These are phyloP conservation scores for Camelus dromedarius DNA, from an alignment of 2,113 vertebrate species.

Conservation along the genomic window DNA sequence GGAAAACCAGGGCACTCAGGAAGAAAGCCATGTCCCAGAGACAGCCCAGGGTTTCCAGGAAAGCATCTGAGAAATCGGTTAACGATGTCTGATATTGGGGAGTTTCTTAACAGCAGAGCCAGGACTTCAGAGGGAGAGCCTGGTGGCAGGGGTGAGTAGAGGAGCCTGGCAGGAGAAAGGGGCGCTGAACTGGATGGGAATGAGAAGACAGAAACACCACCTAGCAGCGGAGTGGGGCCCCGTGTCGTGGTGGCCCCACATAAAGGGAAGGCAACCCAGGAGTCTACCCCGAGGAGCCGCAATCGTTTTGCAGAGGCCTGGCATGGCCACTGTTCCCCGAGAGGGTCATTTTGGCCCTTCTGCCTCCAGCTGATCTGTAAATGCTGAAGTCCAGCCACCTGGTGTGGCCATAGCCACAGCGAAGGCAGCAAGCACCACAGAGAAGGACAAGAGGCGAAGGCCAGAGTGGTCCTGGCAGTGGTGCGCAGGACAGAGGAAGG, in stretches of 20 bases:
- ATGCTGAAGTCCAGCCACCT: background rate
- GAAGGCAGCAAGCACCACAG: slow-evolving; percentile 58
- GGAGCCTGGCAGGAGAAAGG: background rate
- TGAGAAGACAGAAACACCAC: background rate
- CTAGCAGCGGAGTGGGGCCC: background rate
- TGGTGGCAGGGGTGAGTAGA: background rate
- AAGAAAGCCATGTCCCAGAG: background rate
- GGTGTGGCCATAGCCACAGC: slow-evolving; percentile 74
- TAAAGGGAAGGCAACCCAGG: background rate
- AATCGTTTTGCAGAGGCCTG: background rate
- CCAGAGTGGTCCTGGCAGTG: slow-evolving; percentile 72
- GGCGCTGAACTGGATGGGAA: background rate
- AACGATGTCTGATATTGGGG: background rate
- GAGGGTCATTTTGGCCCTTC: background rate
- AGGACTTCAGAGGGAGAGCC: background rate
- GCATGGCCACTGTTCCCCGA: fast-evolving
- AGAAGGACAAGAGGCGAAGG: slow-evolving; percentile 67
- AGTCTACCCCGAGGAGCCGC: background rate
- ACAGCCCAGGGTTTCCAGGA: background rate
- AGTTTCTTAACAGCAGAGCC: background rate
- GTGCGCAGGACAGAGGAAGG: slow-evolving; percentile 73
- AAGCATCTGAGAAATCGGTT: background rate
- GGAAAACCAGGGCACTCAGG: background rate
- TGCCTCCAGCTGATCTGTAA: slow-evolving; percentile 44
- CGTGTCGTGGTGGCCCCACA: no score